Evolutionary conservation across 2,888 invertebrate species (phyloP), one percentile per base, ranked within the genome.

Genomic region (Actias luna): DNA sequence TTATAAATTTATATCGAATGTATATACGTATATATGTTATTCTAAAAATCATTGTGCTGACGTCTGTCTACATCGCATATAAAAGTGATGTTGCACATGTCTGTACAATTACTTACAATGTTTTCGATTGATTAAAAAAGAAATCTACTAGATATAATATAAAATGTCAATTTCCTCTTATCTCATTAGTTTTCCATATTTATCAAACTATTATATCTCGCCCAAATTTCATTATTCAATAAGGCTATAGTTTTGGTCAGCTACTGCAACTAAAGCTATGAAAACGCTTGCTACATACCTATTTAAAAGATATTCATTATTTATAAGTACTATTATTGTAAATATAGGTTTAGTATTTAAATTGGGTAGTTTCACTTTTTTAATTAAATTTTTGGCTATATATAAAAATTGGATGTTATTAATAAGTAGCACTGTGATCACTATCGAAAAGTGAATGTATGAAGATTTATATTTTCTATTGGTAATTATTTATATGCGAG

Each of bases 321-420:
- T 83, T 84, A 82, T 89, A 89, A 82, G 85, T 80, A 75, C 75
- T 83, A 80, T 77, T 85, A 79, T 80, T 89, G 92, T 92, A 92
- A 88, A 92, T 92, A 92, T 91, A 89, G 88, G 72, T 74, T 79
- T 88, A 91, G 76, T 92, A 92, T 91, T 92, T 91, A 91, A 91
- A 87, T 85, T 86, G 85, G 83, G 83, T 86, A 89, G 82, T 86
- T 83, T 82, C 84, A 83, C 81, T 86, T 85, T 84, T 86, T 79
- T 79, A 66, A 67, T 70, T 68, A 70, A 67, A 68, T 69, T 25
- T 73, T 79, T 67, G 77, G 77, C 78, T 76, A 77, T 73, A 73
- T n/a, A 72, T 76, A 70, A 75, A 71, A 76, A 72, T 80, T 70
- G 74, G 75, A 79, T 73, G 71, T 77, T 72, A 79, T 69, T 73